These are phyloP conservation scores for Brachyopa scutellaris DNA, from an alignment of 2,888 invertebrate species.

Conservation along the genomic window DNA sequence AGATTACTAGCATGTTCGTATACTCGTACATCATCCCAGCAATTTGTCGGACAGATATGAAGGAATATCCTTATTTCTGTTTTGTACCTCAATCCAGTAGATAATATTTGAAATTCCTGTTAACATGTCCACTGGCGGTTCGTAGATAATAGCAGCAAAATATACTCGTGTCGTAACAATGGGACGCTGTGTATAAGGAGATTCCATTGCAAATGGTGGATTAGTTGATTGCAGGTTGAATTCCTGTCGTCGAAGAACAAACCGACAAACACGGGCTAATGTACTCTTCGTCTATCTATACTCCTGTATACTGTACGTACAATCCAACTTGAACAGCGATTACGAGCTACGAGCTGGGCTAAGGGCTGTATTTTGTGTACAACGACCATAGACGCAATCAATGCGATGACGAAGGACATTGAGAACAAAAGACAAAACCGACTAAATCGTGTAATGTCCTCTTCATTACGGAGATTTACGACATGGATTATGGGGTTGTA, in stretches of 20 bases:
- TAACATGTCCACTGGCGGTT: constrained; percentile 34
- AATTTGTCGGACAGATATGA: too few relatives aligned
- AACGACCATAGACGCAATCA: constrained; percentile 26
- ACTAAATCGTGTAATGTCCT: constrained; percentile 39
- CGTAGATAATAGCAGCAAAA: constrained; percentile 35
- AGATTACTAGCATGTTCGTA: too few relatives aligned
- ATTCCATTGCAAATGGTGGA: constrained; percentile 25
- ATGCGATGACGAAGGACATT: constrained; percentile 34
- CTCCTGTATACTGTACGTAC: too few relatives aligned
- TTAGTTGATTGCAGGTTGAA: constrained; percentile 46
- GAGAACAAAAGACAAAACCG: constrained; percentile 37
- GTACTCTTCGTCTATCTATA: too few relatives aligned
- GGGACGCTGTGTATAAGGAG: constrained; percentile 22
- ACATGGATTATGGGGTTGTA: constrained; percentile 25
- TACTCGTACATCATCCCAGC: too few relatives aligned
- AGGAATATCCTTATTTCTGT: too few relatives aligned
- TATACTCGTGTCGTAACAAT: too few relatives aligned
- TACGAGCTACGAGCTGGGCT: constrained; percentile 2
- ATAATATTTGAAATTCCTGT: constrained; percentile 52
- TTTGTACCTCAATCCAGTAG: too few relatives aligned
- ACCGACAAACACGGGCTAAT: constrained; percentile 31
- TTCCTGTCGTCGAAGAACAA: constrained; percentile 16
- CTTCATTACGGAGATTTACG: constrained; percentile 51
- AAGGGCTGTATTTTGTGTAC: constrained; percentile 29
- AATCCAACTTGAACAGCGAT: background rate